These are phyloP conservation scores for Belgica antarctica DNA, from an alignment of 2,888 invertebrate genomes.

Conservation along the genomic window DNA sequence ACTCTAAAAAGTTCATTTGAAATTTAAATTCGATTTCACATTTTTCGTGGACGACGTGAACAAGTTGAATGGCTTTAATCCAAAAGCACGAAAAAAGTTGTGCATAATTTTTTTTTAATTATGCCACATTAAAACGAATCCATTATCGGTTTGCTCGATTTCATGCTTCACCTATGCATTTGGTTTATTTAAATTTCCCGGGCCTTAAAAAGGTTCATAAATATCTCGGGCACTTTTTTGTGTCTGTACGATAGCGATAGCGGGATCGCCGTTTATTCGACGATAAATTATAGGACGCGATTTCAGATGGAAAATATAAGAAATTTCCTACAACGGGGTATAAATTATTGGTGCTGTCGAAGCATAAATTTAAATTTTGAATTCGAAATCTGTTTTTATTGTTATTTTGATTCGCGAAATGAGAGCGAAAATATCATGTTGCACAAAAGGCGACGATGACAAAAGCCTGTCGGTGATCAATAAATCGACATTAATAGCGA, in stretches of 20 bases:
- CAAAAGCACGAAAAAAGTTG: constrained; percentile 26
- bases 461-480: background rate
- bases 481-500: background rate
- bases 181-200: background rate
- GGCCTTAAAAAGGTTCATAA: constrained; percentile 9
- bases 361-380: constrained; percentile 3
- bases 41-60: background rate
- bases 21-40: constrained; percentile 6
- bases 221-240: background rate
- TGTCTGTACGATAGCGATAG: background rate
- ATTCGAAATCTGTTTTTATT: constrained; percentile 7
- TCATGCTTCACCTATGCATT: constrained; percentile 16
- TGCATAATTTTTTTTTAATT: constrained; percentile 42
- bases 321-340: no score
- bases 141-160: constrained; percentile 28
- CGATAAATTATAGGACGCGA: constrained; percentile 19
- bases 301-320: no score
- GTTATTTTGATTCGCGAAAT: background rate
- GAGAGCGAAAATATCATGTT: no score
- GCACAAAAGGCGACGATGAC: no score
- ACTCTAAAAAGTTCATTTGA: constrained; percentile 5
- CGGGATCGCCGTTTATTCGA: constrained; percentile 23
- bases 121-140: constrained; percentile 35
- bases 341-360: background rate
- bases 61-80: constrained; percentile 20